Percentiles rank a stretch among this genome's conserved stretches.
Evolutionary conservation across 1,140 invertebrate species (phyloP).

Genomic region (Wasmannia auropunctata): DNA sequence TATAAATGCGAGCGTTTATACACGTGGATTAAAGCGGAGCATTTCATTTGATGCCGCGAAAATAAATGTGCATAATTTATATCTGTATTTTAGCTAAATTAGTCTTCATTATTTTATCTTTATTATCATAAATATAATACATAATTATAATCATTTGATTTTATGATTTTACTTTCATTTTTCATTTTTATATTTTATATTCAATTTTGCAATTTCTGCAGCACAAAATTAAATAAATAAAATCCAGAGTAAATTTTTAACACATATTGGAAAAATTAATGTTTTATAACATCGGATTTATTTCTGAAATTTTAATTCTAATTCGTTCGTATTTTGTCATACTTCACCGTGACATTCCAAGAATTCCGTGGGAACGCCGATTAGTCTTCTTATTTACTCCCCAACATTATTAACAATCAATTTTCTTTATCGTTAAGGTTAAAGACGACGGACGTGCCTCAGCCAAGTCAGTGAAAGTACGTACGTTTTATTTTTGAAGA

Average conservation of each 20-base stretch:
- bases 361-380: background rate
- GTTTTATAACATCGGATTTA: background rate
- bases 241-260: background rate
- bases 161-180: background rate
- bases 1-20: background rate
- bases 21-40: background rate
- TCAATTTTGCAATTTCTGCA: background rate
- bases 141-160: background rate
- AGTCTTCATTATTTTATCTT: background rate
- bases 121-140: background rate
- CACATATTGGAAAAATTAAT: background rate
- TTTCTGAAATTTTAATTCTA: background rate
- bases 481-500: background rate
- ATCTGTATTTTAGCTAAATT: background rate
- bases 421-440: constrained; percentile 5
- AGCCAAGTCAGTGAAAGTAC: background rate
- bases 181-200: background rate
- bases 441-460: background rate
- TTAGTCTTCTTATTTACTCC: background rate
- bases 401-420: background rate
- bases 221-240: background rate
- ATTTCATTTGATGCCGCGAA: background rate
- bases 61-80: background rate
- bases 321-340: background rate
- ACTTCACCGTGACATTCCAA: background rate